These are phyloP conservation scores for Aleiodes leptofemur DNA, from an alignment of 2,888 invertebrate genomes.

Conservation along the genomic window DNA sequence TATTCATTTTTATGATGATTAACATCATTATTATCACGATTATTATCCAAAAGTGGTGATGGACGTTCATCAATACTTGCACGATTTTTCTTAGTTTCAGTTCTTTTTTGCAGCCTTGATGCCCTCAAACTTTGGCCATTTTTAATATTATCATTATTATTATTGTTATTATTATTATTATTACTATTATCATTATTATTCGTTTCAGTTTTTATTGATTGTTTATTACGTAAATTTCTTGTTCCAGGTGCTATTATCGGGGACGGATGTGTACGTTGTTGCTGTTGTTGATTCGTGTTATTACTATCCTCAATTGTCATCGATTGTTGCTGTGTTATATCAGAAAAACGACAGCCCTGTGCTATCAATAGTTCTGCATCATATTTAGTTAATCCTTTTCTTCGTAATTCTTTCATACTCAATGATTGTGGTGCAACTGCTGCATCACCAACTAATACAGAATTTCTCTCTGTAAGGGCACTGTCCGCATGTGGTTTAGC, in stretches of 20 bases:
- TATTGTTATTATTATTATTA: conserved; percentile 61
- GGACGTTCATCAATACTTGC: conserved; percentile 60
- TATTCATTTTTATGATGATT: conserved; percentile 69
- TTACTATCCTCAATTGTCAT: conserved; percentile 59
- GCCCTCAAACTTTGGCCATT: conserved; percentile 69
- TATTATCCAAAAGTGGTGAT: conserved; percentile 53
- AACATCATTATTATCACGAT: conserved; percentile 59
- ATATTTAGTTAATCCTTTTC: conserved; percentile 91
- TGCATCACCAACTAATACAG: conserved; percentile 66
- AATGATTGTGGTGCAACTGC: conserved; percentile 80
- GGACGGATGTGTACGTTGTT: conserved; percentile 65
- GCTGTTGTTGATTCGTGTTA: conserved; percentile 10
- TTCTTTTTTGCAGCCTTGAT: conserved; percentile 70
- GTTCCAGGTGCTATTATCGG: conserved; percentile 64
- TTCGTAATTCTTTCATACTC: conserved; percentile 89
- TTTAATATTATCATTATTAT: conserved; percentile 60
- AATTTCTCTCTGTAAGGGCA: conserved; percentile 69
- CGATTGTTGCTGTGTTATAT: conserved; percentile 76
- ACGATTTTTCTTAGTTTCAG: conserved; percentile 67
- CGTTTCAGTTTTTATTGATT: conserved; percentile 61
- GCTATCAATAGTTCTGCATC: conserved; percentile 92
- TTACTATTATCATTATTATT: conserved; percentile 58
- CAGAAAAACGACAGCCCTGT: conserved; percentile 85
- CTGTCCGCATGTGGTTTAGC: conserved; percentile 69
- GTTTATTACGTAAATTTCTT: conserved; percentile 72